Base-by-base conservation (phyloP, 2,888 invertebrate genomes). In the Slavum lentiscoides region DNA sequence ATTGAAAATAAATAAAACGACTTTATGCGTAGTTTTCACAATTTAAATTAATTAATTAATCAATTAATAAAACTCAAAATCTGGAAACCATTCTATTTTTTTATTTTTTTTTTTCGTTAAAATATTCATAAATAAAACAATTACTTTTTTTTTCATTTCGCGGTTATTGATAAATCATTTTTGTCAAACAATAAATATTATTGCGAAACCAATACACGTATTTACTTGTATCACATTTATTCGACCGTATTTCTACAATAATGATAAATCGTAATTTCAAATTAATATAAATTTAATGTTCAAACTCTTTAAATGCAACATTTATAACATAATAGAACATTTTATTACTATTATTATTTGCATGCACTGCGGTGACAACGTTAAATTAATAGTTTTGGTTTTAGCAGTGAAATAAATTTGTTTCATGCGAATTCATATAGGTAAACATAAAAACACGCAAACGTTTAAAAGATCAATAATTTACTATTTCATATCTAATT, bases 241-340 rank as follows among this genome's bases (percentile, higher is more conserved):
- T 69, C 55, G 69, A 53, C 6, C 23, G 23, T 53, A 55, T 69
- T 69, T 55, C 30, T 30, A 30, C 69, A 69, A 55, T 53, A 53
- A 19, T 3, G 19, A 69, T 55, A 68, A 68, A 55, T 55, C 55
- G 15, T 30, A 53, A 53, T 68, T 53, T 53, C 0, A 49, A 68
- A 69, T 69, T 55, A 55, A 53, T 4, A 30, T 4, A 19, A 55
- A 69, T 55, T 30, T 19, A 19, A 55, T 53, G 19, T 30, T 19
- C 9, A 5, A 15, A 49, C 67, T 21, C 49, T 67, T 67, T 21
- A 21, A n/a, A 59, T 8, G 19, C 6, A 55, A 30, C 4, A 30
- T 30, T 30, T 30, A 30, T 30, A 55, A 9, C 1, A 19, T 19
- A 55, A 19, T 19, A 7, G 19, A 19, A 55, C 17, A 59, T 30